phyloP scores from a whole-genome alignment of 2,888 invertebrate genomes.

The Lycia hirtaria region DNA sequence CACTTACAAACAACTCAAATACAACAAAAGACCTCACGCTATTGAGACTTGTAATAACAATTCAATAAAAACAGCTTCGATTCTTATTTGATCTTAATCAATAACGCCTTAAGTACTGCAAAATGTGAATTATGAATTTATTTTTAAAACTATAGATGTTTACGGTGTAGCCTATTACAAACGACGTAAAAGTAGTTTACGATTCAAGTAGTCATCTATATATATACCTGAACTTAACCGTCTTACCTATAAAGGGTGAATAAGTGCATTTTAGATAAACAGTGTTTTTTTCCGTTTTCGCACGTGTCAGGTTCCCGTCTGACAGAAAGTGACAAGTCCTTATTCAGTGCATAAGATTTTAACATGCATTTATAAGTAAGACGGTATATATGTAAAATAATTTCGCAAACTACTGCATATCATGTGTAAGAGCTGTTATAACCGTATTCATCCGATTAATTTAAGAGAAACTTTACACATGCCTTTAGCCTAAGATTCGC shows the following conservation, averaged over 20 bases:
- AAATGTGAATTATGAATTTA: background rate
- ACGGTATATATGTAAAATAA: background rate
- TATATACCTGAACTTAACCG: too few species aligned
- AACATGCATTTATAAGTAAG: background rate
- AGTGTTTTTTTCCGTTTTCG: too few species aligned
- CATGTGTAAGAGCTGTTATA: background rate
- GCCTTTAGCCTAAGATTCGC: too few species aligned
- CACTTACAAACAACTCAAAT: too few species aligned
- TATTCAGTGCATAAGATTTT: background rate
- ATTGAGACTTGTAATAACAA: too few species aligned
- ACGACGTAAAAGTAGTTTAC: background rate
- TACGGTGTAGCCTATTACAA: background rate
- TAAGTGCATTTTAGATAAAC: too few species aligned
- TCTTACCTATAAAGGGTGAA: too few species aligned
- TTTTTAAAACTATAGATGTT: background rate
- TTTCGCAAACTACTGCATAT: background rate
- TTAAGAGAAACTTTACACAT: too few species aligned
- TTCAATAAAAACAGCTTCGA: background rate
- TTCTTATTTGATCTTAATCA: background rate
- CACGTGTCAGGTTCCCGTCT: too few species aligned
- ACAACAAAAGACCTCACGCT: too few species aligned
- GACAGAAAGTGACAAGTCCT: too few species aligned
- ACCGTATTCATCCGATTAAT: too few species aligned
- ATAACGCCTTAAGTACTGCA: background rate
- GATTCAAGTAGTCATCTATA: background rate